Evolutionary conservation across 2,888 invertebrate species (phyloP), one percentile per base, ranked within the genome.

Genomic region (Pyrgus malvae): DNA sequence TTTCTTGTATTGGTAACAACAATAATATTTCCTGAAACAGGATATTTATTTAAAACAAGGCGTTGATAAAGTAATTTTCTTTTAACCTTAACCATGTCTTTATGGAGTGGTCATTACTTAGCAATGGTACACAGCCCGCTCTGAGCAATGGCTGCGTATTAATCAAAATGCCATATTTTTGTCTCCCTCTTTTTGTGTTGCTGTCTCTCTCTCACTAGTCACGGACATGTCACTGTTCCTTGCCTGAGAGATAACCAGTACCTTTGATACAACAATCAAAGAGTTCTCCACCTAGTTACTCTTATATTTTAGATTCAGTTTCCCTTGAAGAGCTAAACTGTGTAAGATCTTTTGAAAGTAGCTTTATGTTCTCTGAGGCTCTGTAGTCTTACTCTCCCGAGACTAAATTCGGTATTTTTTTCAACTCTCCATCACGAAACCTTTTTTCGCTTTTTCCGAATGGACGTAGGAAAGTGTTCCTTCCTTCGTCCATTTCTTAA

Each of bases 21-120:
- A 83, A 89, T 84, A 89, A 90, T 90, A 90, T 84, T 89, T 89
- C 89, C 90, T 88, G 88, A 90, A 90, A 90, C 88, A 83, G 88
- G 86, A 88, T 89, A 89, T 90, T 90, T 90, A 89, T 89, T 90
- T 86, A 86, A 90, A 90, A 89, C 88, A 88, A 89, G 90, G 87
- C 89, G 90, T 88, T 90, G 90, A 90, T 90, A 89, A 89, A 90
- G 89, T 90, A 90, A 90, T 90, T 89, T 90, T 89, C 88, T 90
- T 90, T 89, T 88, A 89, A 89, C 90, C 89, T 89, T 89, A 88
- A 88, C 87, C 90, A 85, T 89, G 89, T 90, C 89, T 88, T 90
- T 87, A 89, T 89, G 89, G 90, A 88, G 84, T 85, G 90, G 89
- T 84, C 89, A 90, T 89, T 90, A 90, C 89, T 90, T 90, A 90